Conservation (phyloP, 1,140 invertebrate genomes). For the honey bee (Apis mellifera) region DNA sequence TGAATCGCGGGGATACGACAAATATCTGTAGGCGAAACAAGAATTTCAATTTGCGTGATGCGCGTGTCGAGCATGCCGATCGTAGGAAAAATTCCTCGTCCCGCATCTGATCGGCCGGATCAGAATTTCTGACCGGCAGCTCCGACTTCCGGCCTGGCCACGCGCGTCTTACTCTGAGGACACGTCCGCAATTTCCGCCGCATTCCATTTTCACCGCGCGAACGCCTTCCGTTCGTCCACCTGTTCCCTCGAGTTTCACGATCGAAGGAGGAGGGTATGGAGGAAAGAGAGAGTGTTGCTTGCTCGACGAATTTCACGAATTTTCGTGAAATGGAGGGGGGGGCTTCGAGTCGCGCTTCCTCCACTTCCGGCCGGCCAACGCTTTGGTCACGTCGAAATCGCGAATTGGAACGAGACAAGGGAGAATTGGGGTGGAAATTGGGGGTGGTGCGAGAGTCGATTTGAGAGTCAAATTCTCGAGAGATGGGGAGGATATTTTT, state of each 20-base stretch:
- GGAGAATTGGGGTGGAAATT: not conserved
- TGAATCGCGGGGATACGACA: constrained; percentile 63
- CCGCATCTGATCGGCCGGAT: not conserved
- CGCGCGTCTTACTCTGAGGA: constrained; percentile 30
- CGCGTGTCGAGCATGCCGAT: constrained; percentile 59
- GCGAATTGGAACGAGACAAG: constrained; percentile 16
- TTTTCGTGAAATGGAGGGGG: not conserved
- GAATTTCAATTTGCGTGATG: constrained; percentile 69
- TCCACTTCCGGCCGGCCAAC: no score
- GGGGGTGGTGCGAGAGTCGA: not conserved
- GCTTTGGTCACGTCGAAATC: not conserved
- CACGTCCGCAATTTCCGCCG: constrained; percentile 19
- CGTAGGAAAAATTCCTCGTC: constrained; percentile 50
- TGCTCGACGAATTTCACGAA: constrained; percentile 6
- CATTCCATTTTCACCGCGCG: not conserved
- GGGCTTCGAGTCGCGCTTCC: not conserved
- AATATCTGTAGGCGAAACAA: constrained; percentile 66
- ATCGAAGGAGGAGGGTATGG: not conserved
- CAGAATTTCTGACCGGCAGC: not conserved
- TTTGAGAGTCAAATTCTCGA: no score
- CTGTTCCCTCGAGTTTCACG: constrained; percentile 3
- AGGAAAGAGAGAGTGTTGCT: not conserved
- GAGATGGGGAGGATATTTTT: no score
- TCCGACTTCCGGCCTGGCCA: constrained; percentile 38
- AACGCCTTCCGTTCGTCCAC: not conserved